Base-by-base conservation (phyloP, 2,797 vertebrate species). In the Adelosebastes latens region DNA sequence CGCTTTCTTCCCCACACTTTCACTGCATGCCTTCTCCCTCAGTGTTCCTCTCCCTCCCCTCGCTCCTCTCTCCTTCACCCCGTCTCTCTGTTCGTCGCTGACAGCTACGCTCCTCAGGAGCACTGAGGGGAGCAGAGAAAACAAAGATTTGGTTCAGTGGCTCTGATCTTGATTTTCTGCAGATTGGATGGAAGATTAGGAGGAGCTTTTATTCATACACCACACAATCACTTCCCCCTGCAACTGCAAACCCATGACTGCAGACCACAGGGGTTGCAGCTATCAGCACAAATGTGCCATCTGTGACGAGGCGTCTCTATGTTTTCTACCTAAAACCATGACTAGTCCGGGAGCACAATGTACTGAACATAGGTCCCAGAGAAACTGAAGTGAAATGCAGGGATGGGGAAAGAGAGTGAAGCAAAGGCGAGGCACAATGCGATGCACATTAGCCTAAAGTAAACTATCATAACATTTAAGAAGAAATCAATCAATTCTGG, bases 71-170 rank as follows among this genome's bases (percentile, higher is more conserved):
- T 78, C 71, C 32, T 56, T 72, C 82, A 69, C 72, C 71, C 84
- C 83, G 7, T 86, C 87, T 85, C 88, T 82, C 85, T 74, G 79
- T 86, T 89, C 75, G 72, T 79, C 73, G 13, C 84, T 93, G 93
- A 93, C 93, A 94, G 94, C 91, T 92, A 84, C 46, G 84, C 91
- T 93, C 92, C 88, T 88, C 90, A 77, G 91, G 90, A 91, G 89
- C 89, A 82, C 90, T 84, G 88, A 85, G 86, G 87, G 89, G 91
- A 88, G 85, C 88, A 82, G 80, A 89, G 88, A 91, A 91, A 94
- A 93, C 93, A 93, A 94, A 90, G 91, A 93, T 94, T 90, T 92
- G 93, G 93, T 95, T 95, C 93, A 92, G 82, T 94, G 93, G 89
- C 86, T 93, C 86, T 91, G 89, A 93, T 94, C 93, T 92, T 91